phyloP scores from a whole-genome alignment of 2,113 vertebrate genomes.

The Pluvialis apricaria region DNA sequence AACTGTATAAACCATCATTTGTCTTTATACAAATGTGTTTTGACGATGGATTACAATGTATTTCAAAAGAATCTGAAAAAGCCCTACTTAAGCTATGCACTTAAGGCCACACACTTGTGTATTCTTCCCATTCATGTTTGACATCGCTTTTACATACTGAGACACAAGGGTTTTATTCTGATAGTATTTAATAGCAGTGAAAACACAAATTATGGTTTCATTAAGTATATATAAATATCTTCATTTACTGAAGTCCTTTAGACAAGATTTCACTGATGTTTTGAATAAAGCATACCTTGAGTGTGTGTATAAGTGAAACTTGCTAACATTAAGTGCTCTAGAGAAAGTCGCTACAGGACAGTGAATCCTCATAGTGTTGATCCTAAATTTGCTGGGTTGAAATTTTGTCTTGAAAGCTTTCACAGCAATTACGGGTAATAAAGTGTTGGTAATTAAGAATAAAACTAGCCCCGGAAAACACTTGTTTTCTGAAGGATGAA shows the following conservation, averaged over 20 bases:
- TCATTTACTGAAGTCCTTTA: not conserved
- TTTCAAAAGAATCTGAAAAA: not conserved
- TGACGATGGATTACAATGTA: not conserved
- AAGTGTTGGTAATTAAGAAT: not conserved
- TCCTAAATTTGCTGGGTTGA: not conserved
- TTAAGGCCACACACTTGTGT: not conserved
- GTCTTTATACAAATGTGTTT: not conserved
- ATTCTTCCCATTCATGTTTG: too few species aligned
- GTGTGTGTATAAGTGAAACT: not conserved
- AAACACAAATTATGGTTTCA: not conserved
- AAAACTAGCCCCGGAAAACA: not conserved
- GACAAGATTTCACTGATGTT: not conserved
- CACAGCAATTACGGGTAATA: not conserved
- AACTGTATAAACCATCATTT: not conserved
- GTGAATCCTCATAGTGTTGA: not conserved
- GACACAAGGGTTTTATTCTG: not conserved
- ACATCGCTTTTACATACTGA: not conserved
- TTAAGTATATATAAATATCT: not conserved
- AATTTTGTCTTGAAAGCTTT: not conserved
- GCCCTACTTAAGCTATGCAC: not conserved
- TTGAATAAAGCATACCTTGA: not conserved
- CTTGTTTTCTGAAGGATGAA: not conserved
- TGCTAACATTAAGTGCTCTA: not conserved
- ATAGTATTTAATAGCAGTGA: not conserved
- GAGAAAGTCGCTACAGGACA: not conserved